Conservation (phyloP, 2,113 vertebrate species). For the Halcyon malimbica region DNA sequence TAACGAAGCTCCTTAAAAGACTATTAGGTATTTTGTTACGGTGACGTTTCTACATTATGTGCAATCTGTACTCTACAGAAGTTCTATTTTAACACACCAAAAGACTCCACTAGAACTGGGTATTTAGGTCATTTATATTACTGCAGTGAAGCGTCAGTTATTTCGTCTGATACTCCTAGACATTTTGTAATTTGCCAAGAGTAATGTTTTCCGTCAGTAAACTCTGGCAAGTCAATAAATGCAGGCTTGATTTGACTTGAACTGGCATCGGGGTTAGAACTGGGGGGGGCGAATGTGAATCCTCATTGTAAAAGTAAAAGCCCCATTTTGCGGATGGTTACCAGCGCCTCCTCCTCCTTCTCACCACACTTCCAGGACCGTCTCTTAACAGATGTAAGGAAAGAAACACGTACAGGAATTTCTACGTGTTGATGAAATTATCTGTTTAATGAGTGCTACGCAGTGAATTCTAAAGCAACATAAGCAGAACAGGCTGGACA, state of each 20-base stretch:
- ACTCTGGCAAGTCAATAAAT: conserved; percentile 12
- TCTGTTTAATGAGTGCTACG: background rate
- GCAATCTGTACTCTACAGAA: background rate
- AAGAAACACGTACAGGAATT: background rate
- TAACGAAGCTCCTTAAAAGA: background rate
- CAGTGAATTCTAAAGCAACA: background rate
- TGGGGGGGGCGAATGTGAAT: background rate
- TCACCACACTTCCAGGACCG: accelerated
- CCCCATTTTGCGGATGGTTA: background rate
- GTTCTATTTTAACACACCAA: conserved; percentile 3
- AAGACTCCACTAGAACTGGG: conserved; percentile 36
- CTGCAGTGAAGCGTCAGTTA: conserved; percentile 56
- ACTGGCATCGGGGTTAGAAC: conserved; percentile 50
- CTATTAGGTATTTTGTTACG: background rate
- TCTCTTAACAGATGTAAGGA: background rate
- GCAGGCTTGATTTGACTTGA: conserved; percentile 37
- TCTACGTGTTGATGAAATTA: background rate
- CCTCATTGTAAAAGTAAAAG: background rate
- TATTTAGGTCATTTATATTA: conserved; percentile 65
- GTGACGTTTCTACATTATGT: background rate
- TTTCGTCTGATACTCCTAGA: conserved; percentile 31
- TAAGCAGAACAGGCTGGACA: background rate
- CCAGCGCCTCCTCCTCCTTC: background rate
- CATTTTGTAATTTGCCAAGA: background rate
- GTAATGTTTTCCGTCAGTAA: conserved; percentile 53